phyloP scores from a whole-genome alignment of 2,888 invertebrate species.

The Myopa tessellatipennis region DNA sequence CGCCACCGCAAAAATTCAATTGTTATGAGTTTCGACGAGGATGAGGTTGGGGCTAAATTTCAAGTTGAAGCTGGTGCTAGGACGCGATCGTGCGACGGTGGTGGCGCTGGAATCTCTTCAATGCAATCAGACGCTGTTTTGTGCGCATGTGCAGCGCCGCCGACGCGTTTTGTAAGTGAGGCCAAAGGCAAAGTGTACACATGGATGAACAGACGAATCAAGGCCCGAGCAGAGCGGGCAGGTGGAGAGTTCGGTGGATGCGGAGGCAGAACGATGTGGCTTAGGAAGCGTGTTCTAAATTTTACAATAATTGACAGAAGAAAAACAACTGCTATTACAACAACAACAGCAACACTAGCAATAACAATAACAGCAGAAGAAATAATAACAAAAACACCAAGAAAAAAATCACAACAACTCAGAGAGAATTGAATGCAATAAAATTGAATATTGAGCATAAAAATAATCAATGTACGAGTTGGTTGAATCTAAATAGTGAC shows the following conservation, averaged over 20 bases:
- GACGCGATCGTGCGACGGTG: neutral
- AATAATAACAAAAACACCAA: slow-evolving; percentile 42
- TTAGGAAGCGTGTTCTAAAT: slow-evolving; percentile 56
- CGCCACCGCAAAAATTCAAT: slow-evolving; percentile 46
- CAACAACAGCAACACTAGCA: neutral
- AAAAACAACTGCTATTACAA: slow-evolving; percentile 49
- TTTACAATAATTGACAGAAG: slow-evolving; percentile 60
- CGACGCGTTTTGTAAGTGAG: neutral
- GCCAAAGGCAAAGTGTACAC: neutral
- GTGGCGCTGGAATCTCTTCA: slow-evolving; percentile 6
- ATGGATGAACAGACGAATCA: neutral
- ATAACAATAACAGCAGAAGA: slow-evolving; percentile 34
- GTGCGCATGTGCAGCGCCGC: slow-evolving; percentile 19
- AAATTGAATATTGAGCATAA: slow-evolving; percentile 38
- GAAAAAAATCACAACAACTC: slow-evolving; percentile 6
- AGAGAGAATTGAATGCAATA: slow-evolving; percentile 17
- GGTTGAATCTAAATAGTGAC: slow-evolving; percentile 29
- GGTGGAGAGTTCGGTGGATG: neutral
- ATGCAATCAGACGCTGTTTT: slow-evolving; percentile 1
- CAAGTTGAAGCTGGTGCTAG: neutral
- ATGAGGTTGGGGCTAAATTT: neutral
- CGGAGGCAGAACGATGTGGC: slow-evolving; percentile 18
- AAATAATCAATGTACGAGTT: slow-evolving; percentile 34
- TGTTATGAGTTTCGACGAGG: slow-evolving; percentile 28
- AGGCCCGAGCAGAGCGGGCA: neutral